Evolutionary conservation across 2,113 vertebrate genomes (phyloP), one percentile per base, ranked within the genome.

Genomic region (Lepus timidus): DNA sequence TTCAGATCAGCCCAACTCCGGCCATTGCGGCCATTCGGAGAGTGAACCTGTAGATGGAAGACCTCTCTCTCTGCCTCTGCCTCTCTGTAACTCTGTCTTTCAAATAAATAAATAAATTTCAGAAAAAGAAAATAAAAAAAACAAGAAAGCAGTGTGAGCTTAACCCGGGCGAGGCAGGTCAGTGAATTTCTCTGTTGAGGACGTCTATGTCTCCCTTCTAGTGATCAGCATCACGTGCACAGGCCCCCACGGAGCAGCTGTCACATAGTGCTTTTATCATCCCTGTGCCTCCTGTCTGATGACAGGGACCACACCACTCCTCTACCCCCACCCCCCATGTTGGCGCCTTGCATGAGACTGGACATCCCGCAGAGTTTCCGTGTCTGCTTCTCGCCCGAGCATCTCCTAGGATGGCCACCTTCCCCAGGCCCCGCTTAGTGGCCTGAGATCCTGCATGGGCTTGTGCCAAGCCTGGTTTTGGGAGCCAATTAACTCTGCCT

Each of bases 401-500:
- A 6, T 62, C 68, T 19, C 23, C 23, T 22, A 33, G 0, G 12
- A 51, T 62, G 14, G 14, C 55, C 55, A 82, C 61, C 90, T 55
- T 55, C 44, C 67, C 68, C 5, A 44, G 31, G 44, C 88, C 80
- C 58, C 0, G 67, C 73, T 89, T n/a, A 27, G 58, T 78, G 92
- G 93, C 85, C 83, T 49, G n/a, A 20, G 64, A 65, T 39, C 49
- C 36, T 61, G 52, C n/a, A 6, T 75, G 70, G 88, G 86, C 36
- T 62, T 85, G 85, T 93, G 95, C 95, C 95, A 97, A 96, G 90
- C 79, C 90, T 92, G 96, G 83, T 75, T 93, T 93, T 97, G 95
- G 96, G 96, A 95, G 88, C 80, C 85, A 92, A 71, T 97, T 93
- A 96, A 95, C 78, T 84, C 89, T 96, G 95, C 93, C 95, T 96